Conservation (phyloP, 2,797 vertebrate species). For the Myoxocephalus aenaeus region DNA sequence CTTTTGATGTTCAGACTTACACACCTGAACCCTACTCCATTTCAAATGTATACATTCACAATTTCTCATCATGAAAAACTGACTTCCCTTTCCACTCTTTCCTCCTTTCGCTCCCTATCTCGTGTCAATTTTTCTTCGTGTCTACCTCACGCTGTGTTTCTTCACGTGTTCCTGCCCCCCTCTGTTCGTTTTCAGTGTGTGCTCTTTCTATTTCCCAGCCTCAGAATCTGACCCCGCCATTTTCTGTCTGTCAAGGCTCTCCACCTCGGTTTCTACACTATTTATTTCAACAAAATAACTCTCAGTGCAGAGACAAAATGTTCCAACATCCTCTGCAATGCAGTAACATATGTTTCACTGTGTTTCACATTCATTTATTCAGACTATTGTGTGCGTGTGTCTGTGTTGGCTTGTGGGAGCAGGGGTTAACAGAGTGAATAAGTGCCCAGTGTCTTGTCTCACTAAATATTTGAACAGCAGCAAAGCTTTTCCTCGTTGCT, state of each 20-base stretch:
- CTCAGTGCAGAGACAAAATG: neutral
- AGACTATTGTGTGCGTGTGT: neutral
- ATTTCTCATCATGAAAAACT: neutral
- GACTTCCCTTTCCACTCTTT: constrained; percentile 2
- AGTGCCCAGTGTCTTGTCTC: constrained; percentile 18
- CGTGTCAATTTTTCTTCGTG: neutral
- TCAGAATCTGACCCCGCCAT: constrained; percentile 16
- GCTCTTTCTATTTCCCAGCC: constrained; percentile 15
- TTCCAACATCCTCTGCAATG: constrained; percentile 47
- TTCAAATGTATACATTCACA: neutral
- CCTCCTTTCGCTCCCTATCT: neutral
- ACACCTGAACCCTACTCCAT: constrained; percentile 18
- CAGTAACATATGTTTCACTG: constrained; percentile 59
- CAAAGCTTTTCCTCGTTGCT: neutral
- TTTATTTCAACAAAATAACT: constrained; percentile 37
- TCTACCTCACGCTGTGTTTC: neutral
- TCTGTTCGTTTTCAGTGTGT: neutral
- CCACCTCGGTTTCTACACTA: constrained; percentile 8
- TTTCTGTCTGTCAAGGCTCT: constrained; percentile 26
- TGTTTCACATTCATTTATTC: constrained; percentile 34
- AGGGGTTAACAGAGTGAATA: constrained; percentile 25
- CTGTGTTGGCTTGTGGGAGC: constrained; percentile 1
- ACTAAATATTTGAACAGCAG: constrained; percentile 41
- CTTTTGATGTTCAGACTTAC: constrained; percentile 6
- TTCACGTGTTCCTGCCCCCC: neutral